phyloP scores from a whole-genome alignment of 2,888 invertebrate species.

The Xanthorhoe designata region DNA sequence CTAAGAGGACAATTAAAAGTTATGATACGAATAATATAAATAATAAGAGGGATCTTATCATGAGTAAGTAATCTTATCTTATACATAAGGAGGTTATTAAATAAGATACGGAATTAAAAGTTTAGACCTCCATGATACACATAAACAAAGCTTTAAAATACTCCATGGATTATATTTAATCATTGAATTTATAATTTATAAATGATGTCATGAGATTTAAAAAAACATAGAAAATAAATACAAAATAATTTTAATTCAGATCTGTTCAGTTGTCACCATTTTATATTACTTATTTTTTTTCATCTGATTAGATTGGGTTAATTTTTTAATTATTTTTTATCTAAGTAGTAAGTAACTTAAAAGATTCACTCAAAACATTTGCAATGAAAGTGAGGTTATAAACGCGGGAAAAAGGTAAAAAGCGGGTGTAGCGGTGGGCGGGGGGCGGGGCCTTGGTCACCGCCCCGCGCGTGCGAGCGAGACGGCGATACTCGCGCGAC shows the following conservation, averaged over 20 bases:
- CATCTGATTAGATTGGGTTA: no score
- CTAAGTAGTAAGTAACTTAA: conserved; percentile 21
- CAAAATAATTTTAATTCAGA: no score
- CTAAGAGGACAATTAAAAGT: neutral
- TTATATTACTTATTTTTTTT: no score
- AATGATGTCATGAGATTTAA: no score
- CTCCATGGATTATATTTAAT: neutral
- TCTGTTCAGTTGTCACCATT: no score
- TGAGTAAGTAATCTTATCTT: neutral
- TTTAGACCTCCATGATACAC: neutral
- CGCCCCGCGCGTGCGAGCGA: conserved; percentile 69
- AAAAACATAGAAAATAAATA: no score
- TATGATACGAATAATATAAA: neutral
- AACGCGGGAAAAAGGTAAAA: conserved; percentile 69
- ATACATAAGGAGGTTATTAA: neutral
- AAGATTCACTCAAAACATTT: conserved; percentile 35
- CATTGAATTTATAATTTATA: no score
- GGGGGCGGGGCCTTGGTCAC: conserved; percentile 72
- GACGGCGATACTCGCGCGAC: conserved; percentile 50
- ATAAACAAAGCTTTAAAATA: conserved; percentile 2
- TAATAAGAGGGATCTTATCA: neutral
- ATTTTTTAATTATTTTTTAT: no score
- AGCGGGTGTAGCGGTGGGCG: conserved; percentile 74
- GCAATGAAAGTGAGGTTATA: conserved; percentile 65
- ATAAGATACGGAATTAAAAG: neutral